Evolutionary conservation across 2,888 invertebrate genomes (phyloP), one percentile per base, ranked within the genome.

Genomic region (Frankliniella fusca): DNA sequence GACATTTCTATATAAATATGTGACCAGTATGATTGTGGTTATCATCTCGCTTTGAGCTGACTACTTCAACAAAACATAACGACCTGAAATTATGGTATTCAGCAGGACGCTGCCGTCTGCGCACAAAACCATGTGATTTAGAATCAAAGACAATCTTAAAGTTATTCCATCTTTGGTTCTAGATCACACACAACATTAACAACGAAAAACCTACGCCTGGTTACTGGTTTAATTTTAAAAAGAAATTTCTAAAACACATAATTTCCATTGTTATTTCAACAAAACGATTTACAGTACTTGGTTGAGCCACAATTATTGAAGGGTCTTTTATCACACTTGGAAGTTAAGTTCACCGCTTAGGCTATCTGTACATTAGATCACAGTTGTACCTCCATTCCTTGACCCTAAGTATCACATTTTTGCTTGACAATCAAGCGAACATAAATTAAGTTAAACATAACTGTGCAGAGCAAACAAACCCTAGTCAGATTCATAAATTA

Each of bases 21-120:
- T 76, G 70, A 76, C 70, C 70, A 76, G 70, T 76, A 76, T 76
- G 70, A 76, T 76, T 76, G 70, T 76, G 70, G 70, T n/a, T 9
- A 27, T 27, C 70, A 76, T 23, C 70, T 9, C 70, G 70, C 70
- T 76, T 27, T 27, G 70, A 27, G 70, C 70, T 76, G 70, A 27
- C 70, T 76, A 76, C 12, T 76, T 76, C 23, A 76, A 76, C 23
- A 76, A 76, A 76, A 54, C 54, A 12, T 76, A 76, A 76, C 27
- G 27, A 76, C 27, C 20, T 54, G 54, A 54, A 11, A 54, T 12
- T 54, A 54, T 15, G 18, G 1, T 5, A 38, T 38, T 38, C 38
- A 38, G 38, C 38, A 38, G 38, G 38, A 38, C 38, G 3, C 3
- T 38, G 2, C 2, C 2, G 5, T 38, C 38, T 38, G 38, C 38